Evolutionary conservation across 2,888 invertebrate genomes (phyloP), one percentile per base, ranked within the genome.

Genomic region (Alcis repandata): DNA sequence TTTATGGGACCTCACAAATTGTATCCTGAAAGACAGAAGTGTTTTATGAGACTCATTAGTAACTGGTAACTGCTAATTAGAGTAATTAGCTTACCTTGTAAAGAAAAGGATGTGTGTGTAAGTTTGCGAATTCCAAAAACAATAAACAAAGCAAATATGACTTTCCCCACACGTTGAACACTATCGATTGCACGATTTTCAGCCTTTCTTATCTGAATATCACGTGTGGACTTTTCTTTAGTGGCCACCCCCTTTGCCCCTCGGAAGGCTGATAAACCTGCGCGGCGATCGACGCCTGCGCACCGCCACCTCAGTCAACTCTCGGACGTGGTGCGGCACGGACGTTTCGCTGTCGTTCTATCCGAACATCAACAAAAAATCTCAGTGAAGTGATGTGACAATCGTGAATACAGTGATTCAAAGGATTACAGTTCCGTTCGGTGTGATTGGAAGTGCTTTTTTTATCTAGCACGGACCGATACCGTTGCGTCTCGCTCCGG

Each of bases 401-500:
- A 69, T 64, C 66, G 72, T 70, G 72, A 77, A 60, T 69, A 53
- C 62, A 70, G 66, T 66, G 65, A 63, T 63, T 70, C 67, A 65
- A 63, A 70, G 71, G 72, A 74, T 76, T 72, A 71, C 72, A 70
- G 76, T 74, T 76, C 63, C 60, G 63, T 60, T 63, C 57, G n/a
- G 52, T 65, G 72, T 68, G 69, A 74, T 73, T 72, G 71, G 68
- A 71, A 71, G 53, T 62, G 68, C 56, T 79, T 78, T 77, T 72
- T 74, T 76, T 71, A 79, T 77, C 76, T 78, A 79, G 78, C 82
- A 70, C 73, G 82, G 74, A 67, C 76, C 83, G 82, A 79, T 89
- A 91, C 92, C 91, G 92, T 91, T 91, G 90, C 80, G 87, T 83
- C 80, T 79, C 89, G 92, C 89, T 89, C 83, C 87, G 89, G 84